Conservation (phyloP, 2,888 invertebrate genomes). For the Ptychoptera albimana region DNA sequence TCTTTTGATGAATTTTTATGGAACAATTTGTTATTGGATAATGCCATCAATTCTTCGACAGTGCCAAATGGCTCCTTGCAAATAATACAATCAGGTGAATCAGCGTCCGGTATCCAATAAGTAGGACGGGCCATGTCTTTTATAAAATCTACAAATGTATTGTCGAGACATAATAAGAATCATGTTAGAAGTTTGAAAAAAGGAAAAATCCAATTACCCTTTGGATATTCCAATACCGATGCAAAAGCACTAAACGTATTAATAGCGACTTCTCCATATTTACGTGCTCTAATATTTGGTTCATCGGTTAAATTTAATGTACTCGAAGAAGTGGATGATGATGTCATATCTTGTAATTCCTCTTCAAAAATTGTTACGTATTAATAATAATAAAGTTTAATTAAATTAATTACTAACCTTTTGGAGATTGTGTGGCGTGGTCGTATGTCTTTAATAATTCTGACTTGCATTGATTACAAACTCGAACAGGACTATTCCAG, state of each 20-base stretch:
- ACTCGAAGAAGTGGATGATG: conserved; percentile 2
- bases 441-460: conserved; percentile 16
- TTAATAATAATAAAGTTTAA: neutral
- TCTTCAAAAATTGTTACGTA: neutral
- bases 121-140: conserved; percentile 59
- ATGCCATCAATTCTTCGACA: conserved; percentile 28
- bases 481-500: conserved; percentile 52
- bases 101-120: conserved; percentile 67
- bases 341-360: neutral
- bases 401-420: neutral
- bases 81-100: conserved; percentile 46
- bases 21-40: conserved; percentile 10
- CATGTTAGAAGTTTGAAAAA: neutral
- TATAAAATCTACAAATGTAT: conserved; percentile 35
- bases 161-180: conserved; percentile 3
- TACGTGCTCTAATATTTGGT: conserved; percentile 39
- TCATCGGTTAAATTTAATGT: conserved; percentile 24
- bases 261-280: conserved; percentile 55
- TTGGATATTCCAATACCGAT: conserved; percentile 54
- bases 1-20: no score
- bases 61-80: conserved; percentile 44
- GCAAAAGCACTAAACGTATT: conserved; percentile 53
- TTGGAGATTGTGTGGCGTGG: neutral
- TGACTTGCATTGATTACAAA: conserved; percentile 50
- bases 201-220: conserved; percentile 31